phyloP scores from a whole-genome alignment of 2,797 vertebrate species.

The Micrastur ruficollis region DNA sequence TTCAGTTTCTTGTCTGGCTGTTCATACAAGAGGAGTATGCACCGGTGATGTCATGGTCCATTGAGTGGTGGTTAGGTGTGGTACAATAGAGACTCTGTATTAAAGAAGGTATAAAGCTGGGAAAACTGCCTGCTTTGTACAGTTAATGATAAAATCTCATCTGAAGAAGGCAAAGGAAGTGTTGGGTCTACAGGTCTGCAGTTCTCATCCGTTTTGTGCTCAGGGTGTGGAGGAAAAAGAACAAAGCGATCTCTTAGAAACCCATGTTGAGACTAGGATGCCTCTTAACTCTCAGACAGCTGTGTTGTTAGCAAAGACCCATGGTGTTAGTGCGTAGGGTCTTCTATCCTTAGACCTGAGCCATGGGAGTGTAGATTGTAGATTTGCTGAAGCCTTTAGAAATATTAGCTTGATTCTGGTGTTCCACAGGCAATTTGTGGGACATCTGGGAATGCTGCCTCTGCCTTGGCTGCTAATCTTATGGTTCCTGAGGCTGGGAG shows the following conservation, averaged over 20 bases:
- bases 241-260: neutral
- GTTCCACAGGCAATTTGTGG: neutral
- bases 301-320: neutral
- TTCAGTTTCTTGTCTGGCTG: neutral
- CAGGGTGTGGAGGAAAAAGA: neutral
- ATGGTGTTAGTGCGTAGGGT: no score
- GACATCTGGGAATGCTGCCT: neutral
- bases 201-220: neutral
- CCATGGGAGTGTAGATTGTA: neutral
- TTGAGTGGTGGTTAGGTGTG: neutral
- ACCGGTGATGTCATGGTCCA: neutral
- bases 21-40: neutral
- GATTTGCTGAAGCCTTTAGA: neutral
- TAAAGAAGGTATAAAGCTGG: neutral
- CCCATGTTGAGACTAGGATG: neutral
- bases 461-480: neutral
- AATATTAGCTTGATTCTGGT: neutral
- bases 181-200: neutral
- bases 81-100: neutral
- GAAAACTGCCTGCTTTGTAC: constrained; percentile 7
- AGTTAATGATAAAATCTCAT: constrained; percentile 11
- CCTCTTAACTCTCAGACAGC: neutral
- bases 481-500: neutral
- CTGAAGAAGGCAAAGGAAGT: neutral
- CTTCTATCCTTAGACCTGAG: neutral